A percentile compares a stretch with the other conserved stretches of the same genome.
Conservation (phyloP, 2,888 invertebrate species). For the Horisme vitalbata region DNA sequence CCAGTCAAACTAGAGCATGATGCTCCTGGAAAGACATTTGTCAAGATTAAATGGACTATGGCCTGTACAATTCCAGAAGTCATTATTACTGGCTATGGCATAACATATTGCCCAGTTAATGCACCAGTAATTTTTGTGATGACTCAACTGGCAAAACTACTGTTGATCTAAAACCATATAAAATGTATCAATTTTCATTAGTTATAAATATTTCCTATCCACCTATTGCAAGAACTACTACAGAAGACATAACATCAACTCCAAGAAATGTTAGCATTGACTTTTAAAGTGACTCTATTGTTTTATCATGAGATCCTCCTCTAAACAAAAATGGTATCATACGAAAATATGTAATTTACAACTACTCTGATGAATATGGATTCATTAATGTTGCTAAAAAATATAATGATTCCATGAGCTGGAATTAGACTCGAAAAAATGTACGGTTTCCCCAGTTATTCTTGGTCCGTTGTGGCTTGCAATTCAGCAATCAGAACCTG, state of each 20-base stretch:
- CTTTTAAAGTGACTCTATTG: slow-evolving; percentile 84
- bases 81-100: slow-evolving; percentile 87
- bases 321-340: slow-evolving; percentile 88
- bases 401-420: slow-evolving; percentile 47
- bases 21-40: slow-evolving; percentile 63
- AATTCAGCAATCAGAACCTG: slow-evolving; percentile 83
- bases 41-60: slow-evolving; percentile 87
- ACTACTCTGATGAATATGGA: slow-evolving; percentile 60
- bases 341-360: slow-evolving; percentile 84
- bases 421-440: slow-evolving; percentile 62
- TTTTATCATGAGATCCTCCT: slow-evolving; percentile 87
- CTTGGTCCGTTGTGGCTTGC: slow-evolving; percentile 87
- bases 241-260: slow-evolving; percentile 85
- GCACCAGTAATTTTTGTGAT: slow-evolving; percentile 80
- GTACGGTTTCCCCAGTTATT: slow-evolving; percentile 86
- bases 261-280: slow-evolving; percentile 84
- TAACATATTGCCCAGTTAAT: slow-evolving; percentile 88
- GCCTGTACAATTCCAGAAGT: slow-evolving; percentile 89
- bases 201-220: slow-evolving; percentile 80
- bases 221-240: slow-evolving; percentile 86
- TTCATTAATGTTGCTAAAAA: slow-evolving; percentile 50
- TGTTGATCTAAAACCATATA: slow-evolving; percentile 86
- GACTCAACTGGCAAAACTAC: slow-evolving; percentile 58
- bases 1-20: slow-evolving; percentile 63
- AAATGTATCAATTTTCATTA: slow-evolving; percentile 88